phyloP scores from a whole-genome alignment of 2,797 vertebrate species.

The Enteromius fasciolatus region DNA sequence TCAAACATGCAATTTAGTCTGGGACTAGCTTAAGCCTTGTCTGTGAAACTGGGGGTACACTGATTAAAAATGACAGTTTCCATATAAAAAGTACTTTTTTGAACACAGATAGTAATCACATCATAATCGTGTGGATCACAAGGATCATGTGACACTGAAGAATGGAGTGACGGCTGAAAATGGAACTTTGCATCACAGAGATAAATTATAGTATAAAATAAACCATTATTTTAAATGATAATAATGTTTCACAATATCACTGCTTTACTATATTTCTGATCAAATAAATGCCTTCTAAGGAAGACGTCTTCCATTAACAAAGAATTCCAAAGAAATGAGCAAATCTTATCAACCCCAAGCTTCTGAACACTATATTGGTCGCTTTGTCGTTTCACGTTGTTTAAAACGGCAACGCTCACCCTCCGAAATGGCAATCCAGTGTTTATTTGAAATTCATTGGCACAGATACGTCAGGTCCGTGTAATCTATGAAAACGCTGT shows the following conservation, averaged over 20 bases:
- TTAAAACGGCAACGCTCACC: not conserved
- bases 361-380: not conserved
- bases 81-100: not conserved
- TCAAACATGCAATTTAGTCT: no score
- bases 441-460: conserved; percentile 1
- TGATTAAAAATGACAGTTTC: not conserved
- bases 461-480: conserved; percentile 43
- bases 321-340: not conserved
- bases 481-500: conserved; percentile 46
- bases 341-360: no score
- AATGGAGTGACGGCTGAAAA: not conserved
- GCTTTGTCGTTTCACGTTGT: not conserved
- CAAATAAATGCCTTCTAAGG: not conserved
- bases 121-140: not conserved
- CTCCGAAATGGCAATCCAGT: not conserved
- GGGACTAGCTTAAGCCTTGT: no score
- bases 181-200: not conserved
- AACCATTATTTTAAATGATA: not conserved
- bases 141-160: not conserved
- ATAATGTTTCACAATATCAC: not conserved
- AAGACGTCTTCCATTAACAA: not conserved
- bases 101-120: not conserved
- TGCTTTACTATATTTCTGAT: not conserved
- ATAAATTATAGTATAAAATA: not conserved
- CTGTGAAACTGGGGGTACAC: no score